Evolutionary conservation across 2,888 invertebrate genomes (phyloP).

Genomic region (Hirtodrosophila alboralis): DNA sequence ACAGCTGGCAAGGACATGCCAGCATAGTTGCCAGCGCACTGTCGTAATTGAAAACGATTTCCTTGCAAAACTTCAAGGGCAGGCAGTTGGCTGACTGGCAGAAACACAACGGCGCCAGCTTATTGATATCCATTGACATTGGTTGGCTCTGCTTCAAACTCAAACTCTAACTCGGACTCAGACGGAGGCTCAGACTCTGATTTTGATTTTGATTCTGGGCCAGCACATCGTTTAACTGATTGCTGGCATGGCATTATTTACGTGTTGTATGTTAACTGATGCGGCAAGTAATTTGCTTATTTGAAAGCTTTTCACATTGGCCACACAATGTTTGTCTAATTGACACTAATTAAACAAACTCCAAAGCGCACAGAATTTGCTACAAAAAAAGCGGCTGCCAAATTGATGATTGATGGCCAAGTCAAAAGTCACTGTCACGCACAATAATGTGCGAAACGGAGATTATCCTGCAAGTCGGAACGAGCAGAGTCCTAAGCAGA

Average conservation of each 20-base stretch:
- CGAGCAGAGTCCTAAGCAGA: conserved; percentile 51
- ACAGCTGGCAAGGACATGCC: conserved; percentile 56
- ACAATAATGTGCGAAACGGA: conserved; percentile 20
- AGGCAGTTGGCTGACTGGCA: conserved; percentile 22
- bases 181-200: conserved; percentile 7
- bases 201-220: conserved; percentile 8
- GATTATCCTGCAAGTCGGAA: conserved; percentile 24
- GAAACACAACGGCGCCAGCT: conserved; percentile 60
- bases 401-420: conserved; percentile 62
- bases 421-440: conserved; percentile 33
- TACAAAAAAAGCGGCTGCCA: conserved; percentile 29
- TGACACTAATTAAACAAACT: conserved; percentile 65
- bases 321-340: conserved; percentile 60
- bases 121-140: conserved; percentile 67
- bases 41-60: conserved; percentile 77
- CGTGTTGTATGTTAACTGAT: conserved; percentile 19
- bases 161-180: conserved; percentile 5
- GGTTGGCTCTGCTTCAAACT: too few species aligned
- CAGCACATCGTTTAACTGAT: conserved; percentile 38
- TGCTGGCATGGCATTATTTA: conserved; percentile 48
- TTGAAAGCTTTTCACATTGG: conserved; percentile 22
- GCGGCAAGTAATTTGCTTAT: conserved; percentile 53
- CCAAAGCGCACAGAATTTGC: conserved; percentile 37
- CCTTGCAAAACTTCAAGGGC: conserved; percentile 66
- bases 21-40: conserved; percentile 57